These are phyloP conservation scores for Chamaetylas fuelleborni DNA, from an alignment of 2,113 vertebrate species.

Conservation along the genomic window DNA sequence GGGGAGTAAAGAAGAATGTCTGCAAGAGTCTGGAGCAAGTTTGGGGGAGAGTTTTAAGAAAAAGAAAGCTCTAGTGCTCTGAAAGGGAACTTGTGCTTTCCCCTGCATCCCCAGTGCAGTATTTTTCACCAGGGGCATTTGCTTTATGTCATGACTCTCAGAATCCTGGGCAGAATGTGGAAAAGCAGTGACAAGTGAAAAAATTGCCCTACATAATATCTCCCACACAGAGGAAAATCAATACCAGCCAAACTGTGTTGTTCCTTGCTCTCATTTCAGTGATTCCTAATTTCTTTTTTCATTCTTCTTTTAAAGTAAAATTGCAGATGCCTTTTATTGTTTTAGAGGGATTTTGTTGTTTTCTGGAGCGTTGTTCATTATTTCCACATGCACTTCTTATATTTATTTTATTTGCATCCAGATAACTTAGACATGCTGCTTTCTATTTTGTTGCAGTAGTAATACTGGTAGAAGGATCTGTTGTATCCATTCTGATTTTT, in stretches of 20 bases:
- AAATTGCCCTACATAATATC: conserved; percentile 23
- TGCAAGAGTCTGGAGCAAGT: not conserved
- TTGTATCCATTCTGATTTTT: not conserved
- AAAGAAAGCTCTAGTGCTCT: not conserved
- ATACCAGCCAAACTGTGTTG: not conserved
- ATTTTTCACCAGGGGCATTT: not conserved
- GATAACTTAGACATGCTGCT: not conserved
- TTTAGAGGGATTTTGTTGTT: not conserved
- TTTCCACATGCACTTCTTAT: not conserved
- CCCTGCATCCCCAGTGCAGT: not conserved
- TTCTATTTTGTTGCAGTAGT: not conserved
- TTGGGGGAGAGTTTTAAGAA: not conserved
- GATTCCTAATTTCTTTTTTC: not conserved
- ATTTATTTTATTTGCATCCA: not conserved
- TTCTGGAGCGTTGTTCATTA: not conserved
- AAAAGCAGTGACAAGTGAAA: conserved; percentile 24
- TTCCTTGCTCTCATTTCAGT: not conserved
- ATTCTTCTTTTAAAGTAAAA: not conserved
- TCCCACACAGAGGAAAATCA: not conserved
- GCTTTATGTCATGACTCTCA: not conserved
- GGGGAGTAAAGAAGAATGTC: conserved; percentile 39
- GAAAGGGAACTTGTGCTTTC: not conserved
- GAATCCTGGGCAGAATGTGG: not conserved
- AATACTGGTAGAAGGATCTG: not conserved
- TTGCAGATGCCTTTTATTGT: not conserved